Percentiles rank a stretch among this genome's conserved stretches.
Conservation (phyloP, 2,113 vertebrate species). For the Cepphus grylle region DNA sequence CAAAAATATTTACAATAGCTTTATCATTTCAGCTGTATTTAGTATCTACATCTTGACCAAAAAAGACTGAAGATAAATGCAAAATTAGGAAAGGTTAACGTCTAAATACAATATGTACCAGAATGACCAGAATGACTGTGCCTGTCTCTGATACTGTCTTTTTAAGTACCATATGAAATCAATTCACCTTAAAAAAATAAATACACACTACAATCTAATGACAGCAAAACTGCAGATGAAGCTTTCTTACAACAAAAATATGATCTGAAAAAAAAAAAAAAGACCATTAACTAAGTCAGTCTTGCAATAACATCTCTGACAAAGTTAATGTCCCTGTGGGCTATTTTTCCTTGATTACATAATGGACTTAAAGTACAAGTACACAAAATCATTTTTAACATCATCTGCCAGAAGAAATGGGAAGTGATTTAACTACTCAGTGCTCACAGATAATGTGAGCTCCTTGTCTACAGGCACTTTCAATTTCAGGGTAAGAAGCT, state of each 20-base stretch:
- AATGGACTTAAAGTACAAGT: neutral
- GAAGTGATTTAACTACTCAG: neutral
- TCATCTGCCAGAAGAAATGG: neutral
- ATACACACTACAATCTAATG: neutral
- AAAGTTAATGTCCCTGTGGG: neutral
- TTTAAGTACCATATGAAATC: neutral
- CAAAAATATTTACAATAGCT: neutral
- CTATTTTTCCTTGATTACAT: neutral
- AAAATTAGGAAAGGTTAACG: neutral
- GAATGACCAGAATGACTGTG: neutral
- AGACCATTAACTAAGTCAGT: neutral
- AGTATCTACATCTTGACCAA: neutral
- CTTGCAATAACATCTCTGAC: neutral
- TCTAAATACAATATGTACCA: neutral
- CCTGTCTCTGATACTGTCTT: neutral
- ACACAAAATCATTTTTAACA: neutral
- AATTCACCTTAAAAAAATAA: neutral
- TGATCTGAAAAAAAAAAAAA: neutral
- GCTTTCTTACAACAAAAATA: neutral
- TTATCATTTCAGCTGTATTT: neutral
- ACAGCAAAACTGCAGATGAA: neutral
- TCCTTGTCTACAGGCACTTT: neutral
- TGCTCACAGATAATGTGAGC: neutral
- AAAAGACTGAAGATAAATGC: neutral
- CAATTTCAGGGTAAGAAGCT: neutral